Conservation (phyloP, 1,140 invertebrate species). For the Drosophila erecta region DNA sequence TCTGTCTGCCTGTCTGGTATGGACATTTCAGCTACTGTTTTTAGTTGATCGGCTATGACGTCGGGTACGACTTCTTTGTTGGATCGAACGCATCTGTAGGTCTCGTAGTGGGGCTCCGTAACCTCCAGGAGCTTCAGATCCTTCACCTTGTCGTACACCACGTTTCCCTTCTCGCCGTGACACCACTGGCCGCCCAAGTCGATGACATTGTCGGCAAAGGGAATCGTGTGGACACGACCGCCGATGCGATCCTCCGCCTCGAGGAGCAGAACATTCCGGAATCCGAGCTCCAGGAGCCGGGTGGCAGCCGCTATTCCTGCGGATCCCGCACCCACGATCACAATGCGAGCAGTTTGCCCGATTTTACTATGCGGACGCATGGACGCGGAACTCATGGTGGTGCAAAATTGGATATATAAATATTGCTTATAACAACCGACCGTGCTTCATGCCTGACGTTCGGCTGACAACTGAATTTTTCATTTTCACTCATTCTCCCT, state of each 20-base stretch:
- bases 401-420: background rate
- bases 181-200: conserved; percentile 93
- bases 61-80: conserved; percentile 78
- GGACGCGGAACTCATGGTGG: conserved; percentile 43
- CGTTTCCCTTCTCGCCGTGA: conserved; percentile 91
- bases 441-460: conserved; percentile 23
- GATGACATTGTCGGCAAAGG: conserved; percentile 87
- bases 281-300: conserved; percentile 85
- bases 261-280: conserved; percentile 85
- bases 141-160: conserved; percentile 88
- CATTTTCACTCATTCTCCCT: conserved; percentile 14
- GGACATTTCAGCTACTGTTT: conserved; percentile 59
- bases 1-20: conserved; percentile 66
- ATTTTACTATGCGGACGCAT: conserved; percentile 49
- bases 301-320: conserved; percentile 87
- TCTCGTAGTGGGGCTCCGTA: conserved; percentile 58
- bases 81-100: conserved; percentile 78
- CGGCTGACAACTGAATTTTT: conserved; percentile 44
- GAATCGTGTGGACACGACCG: conserved; percentile 88
- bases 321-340: conserved; percentile 87
- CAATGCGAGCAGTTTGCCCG: conserved; percentile 73
- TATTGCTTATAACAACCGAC: background rate
- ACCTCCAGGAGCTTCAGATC: conserved; percentile 86
- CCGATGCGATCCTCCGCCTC: conserved; percentile 91
- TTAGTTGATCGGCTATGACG: conserved; percentile 53